Evolutionary conservation across 2,113 vertebrate species (phyloP).

Genomic region (Brienomyrus longianalis): DNA sequence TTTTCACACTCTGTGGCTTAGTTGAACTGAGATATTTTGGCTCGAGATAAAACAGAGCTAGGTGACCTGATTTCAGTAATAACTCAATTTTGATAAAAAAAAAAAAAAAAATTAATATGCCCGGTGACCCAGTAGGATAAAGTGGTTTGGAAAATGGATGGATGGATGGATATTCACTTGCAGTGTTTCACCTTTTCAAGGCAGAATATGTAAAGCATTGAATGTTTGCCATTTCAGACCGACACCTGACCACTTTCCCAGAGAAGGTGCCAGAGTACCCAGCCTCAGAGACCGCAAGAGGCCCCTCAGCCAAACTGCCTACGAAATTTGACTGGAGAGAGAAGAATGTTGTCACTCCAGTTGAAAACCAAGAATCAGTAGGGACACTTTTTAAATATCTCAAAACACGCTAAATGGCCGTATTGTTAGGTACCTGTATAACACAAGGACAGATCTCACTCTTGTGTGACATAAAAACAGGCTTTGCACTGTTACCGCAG

Average conservation of each 20-base stretch:
- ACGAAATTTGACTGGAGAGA: slow-evolving; percentile 85
- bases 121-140: too few relatives aligned
- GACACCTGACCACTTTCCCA: slow-evolving; percentile 66
- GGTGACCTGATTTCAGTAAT: background rate
- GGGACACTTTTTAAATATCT: slow-evolving; percentile 30
- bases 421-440: background rate
- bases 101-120: too few relatives aligned
- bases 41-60: background rate
- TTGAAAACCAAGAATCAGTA: slow-evolving; percentile 78
- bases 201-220: too few relatives aligned
- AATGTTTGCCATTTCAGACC: slow-evolving; percentile 52
- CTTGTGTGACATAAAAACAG: background rate
- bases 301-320: slow-evolving; percentile 47
- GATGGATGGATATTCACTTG: too few relatives aligned
- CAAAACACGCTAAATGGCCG: background rate
- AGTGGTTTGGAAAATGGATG: too few relatives aligned
- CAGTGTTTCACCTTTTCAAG: too few relatives aligned
- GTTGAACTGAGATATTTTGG: background rate
- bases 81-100: too few relatives aligned
- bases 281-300: slow-evolving; percentile 31
- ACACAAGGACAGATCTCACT: background rate
- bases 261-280: slow-evolving; percentile 55
- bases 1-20: background rate
- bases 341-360: slow-evolving; percentile 66
- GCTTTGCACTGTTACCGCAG: background rate